Conservation (phyloP, 1,140 invertebrate genomes). For the Vanessa tameamea region DNA sequence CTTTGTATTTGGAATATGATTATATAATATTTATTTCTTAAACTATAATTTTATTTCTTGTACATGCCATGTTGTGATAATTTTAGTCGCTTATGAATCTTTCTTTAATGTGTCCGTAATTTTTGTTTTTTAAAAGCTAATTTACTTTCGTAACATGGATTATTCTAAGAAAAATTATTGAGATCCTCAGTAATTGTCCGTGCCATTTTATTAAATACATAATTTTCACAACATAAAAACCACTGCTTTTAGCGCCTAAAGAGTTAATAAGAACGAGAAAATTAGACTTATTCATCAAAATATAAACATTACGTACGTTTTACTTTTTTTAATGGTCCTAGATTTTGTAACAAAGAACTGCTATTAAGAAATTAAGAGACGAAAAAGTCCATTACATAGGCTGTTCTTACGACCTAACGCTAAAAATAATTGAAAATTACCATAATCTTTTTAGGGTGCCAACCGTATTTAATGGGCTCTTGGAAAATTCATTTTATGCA, state of each 20-base stretch:
- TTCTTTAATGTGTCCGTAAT: too few species aligned
- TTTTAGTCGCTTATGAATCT: too few species aligned
- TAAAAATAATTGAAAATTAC: constrained; percentile 38
- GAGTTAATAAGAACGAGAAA: neutral
- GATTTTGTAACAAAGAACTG: constrained; percentile 1
- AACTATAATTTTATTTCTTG: too few species aligned
- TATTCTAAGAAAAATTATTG: too few species aligned
- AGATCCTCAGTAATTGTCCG: too few species aligned
- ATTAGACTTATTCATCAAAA: neutral
- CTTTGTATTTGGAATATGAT: too few species aligned
- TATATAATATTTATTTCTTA: too few species aligned
- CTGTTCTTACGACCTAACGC: constrained; percentile 24
- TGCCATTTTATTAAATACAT: too few species aligned
- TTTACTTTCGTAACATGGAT: too few species aligned
- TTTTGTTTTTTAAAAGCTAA: too few species aligned
- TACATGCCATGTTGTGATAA: too few species aligned
- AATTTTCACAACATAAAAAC: neutral
- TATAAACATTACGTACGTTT: neutral
- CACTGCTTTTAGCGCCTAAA: neutral
- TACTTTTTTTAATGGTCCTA: neutral
- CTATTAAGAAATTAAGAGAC: neutral
- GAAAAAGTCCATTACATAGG: constrained; percentile 17
- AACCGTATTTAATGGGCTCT: constrained; percentile 17
- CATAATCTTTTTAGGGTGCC: constrained; percentile 29
- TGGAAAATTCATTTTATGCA: constrained; percentile 37